Conservation (phyloP, 2,888 invertebrate species). For the Suillia variegata region DNA sequence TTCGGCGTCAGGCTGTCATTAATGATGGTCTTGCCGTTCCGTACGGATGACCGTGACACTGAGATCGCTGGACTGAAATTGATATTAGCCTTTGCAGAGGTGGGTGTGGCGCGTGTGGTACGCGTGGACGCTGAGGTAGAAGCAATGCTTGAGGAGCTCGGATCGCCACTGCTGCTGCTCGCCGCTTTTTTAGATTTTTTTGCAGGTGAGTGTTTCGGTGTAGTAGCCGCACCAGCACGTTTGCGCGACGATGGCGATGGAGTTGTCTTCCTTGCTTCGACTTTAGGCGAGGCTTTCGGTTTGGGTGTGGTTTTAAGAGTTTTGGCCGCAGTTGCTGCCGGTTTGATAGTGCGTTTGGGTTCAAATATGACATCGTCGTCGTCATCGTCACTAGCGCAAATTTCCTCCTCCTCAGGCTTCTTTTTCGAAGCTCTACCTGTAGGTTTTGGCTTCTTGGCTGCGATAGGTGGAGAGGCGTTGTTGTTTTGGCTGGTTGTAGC, state of each 20-base stretch:
- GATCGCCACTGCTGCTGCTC: neutral
- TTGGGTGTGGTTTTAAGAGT: neutral
- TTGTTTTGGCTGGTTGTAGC: constrained; percentile 26
- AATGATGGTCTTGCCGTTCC: constrained; percentile 55
- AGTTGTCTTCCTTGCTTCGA: neutral
- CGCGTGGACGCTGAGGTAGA: constrained; percentile 11
- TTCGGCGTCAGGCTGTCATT: constrained; percentile 57
- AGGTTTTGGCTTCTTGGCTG: constrained; percentile 29
- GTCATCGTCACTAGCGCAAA: constrained; percentile 46
- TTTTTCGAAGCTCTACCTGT: neutral
- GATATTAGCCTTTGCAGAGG: constrained; percentile 38
- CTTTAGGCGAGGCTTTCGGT: constrained; percentile 17
- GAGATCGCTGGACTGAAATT: constrained; percentile 49
- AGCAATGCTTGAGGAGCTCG: constrained; percentile 13
- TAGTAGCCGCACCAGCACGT: constrained; percentile 5
- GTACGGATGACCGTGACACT: constrained; percentile 26
- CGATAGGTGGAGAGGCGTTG: too few relatives aligned
- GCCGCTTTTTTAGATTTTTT: neutral
- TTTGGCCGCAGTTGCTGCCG: constrained; percentile 14
- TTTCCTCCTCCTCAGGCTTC: constrained; percentile 24
- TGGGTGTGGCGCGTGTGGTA: constrained; percentile 32
- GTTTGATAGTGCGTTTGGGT: constrained; percentile 28
- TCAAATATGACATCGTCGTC: constrained; percentile 33
- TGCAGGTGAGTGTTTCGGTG: neutral
- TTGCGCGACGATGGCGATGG: constrained; percentile 10